Conservation (phyloP, 2,797 vertebrate genomes). For the Decapterus maruadsi region DNA sequence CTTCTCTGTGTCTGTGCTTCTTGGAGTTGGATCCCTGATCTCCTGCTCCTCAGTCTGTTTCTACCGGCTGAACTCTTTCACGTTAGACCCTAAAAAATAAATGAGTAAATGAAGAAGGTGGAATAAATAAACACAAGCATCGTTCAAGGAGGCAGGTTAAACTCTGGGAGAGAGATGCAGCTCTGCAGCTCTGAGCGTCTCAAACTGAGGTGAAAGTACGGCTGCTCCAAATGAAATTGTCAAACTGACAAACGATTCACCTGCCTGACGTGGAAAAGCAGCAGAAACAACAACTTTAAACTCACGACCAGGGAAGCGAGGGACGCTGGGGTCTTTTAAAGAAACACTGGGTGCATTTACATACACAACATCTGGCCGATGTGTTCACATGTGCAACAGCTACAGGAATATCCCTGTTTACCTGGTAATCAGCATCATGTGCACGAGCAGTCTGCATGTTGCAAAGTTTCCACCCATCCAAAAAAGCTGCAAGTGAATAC, state of each 20-base stretch:
- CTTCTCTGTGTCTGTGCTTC: too few relatives aligned
- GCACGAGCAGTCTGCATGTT: too few relatives aligned
- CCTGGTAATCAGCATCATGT: too few relatives aligned
- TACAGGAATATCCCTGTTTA: too few relatives aligned
- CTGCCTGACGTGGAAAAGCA: background rate
- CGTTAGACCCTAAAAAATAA: background rate
- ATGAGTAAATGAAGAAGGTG: background rate
- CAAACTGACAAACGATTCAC: background rate
- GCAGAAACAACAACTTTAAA: too few relatives aligned
- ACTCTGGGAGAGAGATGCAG: background rate
- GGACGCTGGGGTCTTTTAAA: too few relatives aligned
- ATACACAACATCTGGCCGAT: too few relatives aligned
- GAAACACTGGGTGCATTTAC: too few relatives aligned
- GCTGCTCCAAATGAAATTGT: background rate
- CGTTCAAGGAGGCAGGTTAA: background rate
- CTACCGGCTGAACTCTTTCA: background rate
- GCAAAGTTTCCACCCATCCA: too few relatives aligned
- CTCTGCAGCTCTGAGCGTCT: background rate
- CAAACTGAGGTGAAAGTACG: background rate
- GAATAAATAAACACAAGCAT: background rate
- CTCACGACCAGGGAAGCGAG: background rate
- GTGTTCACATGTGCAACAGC: too few relatives aligned
- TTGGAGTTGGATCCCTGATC: background rate
- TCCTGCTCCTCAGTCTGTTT: background rate
- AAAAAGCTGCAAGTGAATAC: too few relatives aligned